Percentiles rank a stretch among this genome's conserved stretches.
Conservation (phyloP, 2,113 vertebrate species). For the Gadus chalcogrammus region DNA sequence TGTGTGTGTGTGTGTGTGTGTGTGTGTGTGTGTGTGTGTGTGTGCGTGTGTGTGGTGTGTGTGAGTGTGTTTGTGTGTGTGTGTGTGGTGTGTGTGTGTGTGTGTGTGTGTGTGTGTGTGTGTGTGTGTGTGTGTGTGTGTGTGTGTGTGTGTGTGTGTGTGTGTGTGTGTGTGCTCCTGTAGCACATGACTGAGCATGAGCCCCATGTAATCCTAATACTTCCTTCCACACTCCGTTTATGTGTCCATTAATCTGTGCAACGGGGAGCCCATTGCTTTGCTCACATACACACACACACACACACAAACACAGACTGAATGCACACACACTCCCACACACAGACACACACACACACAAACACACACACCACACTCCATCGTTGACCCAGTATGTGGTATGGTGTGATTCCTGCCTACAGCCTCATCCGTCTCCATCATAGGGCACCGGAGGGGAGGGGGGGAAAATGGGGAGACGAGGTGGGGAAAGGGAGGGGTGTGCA, state of each 20-base stretch:
- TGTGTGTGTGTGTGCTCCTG: neutral
- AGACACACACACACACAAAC: constrained; percentile 24
- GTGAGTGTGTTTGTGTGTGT: too few relatives aligned
- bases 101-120: neutral
- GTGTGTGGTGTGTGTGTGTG: constrained; percentile 1
- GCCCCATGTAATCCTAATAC: constrained; percentile 2
- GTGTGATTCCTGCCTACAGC: constrained; percentile 53
- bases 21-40: neutral
- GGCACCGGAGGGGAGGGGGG: constrained; percentile 38
- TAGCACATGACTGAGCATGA: too few relatives aligned
- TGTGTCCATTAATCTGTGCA: constrained; percentile 2
- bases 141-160: neutral
- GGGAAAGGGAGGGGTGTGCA: neutral
- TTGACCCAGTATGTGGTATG: constrained; percentile 56
- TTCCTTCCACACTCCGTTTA: neutral
- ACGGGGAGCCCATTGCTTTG: neutral
- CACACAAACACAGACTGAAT: neutral
- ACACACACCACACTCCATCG: constrained; percentile 39
- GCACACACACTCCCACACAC: neutral
- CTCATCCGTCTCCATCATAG: constrained; percentile 68
- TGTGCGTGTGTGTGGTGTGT: neutral
- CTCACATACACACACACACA: neutral
- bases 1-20: neutral
- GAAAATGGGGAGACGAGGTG: neutral
- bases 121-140: constrained; percentile 8